Percentiles rank a stretch among this genome's conserved stretches.
phyloP scores from a whole-genome alignment of 1,140 invertebrate genomes.

The Zaprionus africanus region DNA sequence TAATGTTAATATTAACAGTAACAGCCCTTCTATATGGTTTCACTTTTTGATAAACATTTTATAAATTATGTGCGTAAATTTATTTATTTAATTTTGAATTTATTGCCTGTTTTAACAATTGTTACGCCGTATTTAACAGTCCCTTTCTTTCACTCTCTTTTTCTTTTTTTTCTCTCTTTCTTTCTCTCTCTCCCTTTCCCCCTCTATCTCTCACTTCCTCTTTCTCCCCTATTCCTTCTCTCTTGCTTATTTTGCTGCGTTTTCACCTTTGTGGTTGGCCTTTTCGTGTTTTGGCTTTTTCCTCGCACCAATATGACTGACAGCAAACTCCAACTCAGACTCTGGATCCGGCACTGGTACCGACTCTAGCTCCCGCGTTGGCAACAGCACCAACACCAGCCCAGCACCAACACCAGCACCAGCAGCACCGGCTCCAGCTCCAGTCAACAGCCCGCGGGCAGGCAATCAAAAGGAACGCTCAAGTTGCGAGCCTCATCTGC shows the following conservation, averaged over 20 bases:
- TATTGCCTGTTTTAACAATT: not conserved
- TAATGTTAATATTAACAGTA: too few species aligned
- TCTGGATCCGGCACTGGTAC: not conserved
- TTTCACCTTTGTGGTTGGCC: constrained; percentile 20
- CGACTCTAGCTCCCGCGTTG: not conserved
- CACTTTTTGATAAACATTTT: too few species aligned
- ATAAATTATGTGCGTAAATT: too few species aligned
- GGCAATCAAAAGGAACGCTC: constrained; percentile 10
- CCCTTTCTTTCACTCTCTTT: too few species aligned
- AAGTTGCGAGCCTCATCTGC: constrained; percentile 4
- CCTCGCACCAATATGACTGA: constrained; percentile 2
- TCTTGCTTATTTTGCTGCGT: constrained; percentile 8
- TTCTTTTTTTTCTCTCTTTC: too few species aligned
- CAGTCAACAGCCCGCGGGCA: constrained; percentile 7
- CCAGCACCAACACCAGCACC: too few species aligned
- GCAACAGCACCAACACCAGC: not conserved
- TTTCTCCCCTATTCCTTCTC: not conserved
- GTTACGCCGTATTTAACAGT: not conserved
- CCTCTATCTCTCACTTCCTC: not conserved
- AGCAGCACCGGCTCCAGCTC: not conserved
- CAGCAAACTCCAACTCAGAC: not conserved
- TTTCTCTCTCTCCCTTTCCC: too few species aligned
- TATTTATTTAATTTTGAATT: not conserved
- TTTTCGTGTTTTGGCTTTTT: constrained; percentile 14
- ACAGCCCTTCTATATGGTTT: too few species aligned